Conservation (phyloP, 2,113 vertebrate species). For the Clinocottus analis region DNA sequence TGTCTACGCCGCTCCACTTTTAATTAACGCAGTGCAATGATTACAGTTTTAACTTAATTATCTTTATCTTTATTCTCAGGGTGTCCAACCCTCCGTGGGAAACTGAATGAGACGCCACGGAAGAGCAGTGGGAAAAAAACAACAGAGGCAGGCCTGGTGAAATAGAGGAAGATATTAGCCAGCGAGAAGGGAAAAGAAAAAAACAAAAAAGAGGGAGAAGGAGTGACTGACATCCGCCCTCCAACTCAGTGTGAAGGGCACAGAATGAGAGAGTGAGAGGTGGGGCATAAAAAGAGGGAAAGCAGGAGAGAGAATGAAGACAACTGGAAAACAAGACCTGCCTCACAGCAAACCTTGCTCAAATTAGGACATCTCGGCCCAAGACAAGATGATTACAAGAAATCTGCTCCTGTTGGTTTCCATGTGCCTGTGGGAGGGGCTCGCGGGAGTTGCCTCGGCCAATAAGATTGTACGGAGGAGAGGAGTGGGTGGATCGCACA, state of each 20-base stretch:
- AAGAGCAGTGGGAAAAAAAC: slow-evolving; percentile 51
- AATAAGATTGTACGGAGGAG: slow-evolving; percentile 76
- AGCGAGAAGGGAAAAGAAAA: background rate
- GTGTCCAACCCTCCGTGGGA: slow-evolving; percentile 72
- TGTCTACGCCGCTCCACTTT: slow-evolving; percentile 74
- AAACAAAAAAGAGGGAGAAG: background rate
- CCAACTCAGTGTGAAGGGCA: slow-evolving; percentile 68
- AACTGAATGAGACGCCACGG: slow-evolving; percentile 74
- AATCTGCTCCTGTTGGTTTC: slow-evolving; percentile 75
- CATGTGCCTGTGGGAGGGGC: slow-evolving; percentile 76
- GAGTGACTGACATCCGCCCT: slow-evolving; percentile 78
- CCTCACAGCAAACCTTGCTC: slow-evolving; percentile 70
- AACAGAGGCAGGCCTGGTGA: slow-evolving; percentile 50
- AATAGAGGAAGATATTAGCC: slow-evolving; percentile 69
- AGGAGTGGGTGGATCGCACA: slow-evolving; percentile 68
- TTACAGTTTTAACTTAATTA: slow-evolving; percentile 85
- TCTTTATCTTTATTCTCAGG: slow-evolving; percentile 84
- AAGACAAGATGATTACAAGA: slow-evolving; percentile 79
- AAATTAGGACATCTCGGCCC: slow-evolving; percentile 74
- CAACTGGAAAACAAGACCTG: slow-evolving; percentile 77
- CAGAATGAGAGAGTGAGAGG: slow-evolving; percentile 67
- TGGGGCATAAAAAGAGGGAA: slow-evolving; percentile 43
- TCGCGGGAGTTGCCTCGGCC: slow-evolving; percentile 37
- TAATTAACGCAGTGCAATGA: slow-evolving; percentile 81
- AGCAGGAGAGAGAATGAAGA: slow-evolving; percentile 80